Conservation (phyloP, 2,888 invertebrate genomes). For the Pocota personata region DNA sequence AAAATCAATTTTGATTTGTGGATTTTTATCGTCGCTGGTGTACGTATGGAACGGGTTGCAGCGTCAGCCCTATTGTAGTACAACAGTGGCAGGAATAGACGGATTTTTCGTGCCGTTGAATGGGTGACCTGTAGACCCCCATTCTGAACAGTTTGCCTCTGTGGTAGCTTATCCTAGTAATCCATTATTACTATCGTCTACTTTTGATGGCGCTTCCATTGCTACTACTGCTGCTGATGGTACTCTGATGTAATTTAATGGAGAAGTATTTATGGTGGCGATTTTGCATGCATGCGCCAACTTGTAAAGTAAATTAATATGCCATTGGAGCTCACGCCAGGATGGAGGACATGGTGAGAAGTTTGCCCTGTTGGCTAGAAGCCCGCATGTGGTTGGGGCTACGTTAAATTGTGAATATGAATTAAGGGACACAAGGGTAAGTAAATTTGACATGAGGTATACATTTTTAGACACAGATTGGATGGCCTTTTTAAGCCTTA, state of each 20-base stretch:
- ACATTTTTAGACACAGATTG: background rate
- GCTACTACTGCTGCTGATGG: background rate
- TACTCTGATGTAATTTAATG: constrained; percentile 18
- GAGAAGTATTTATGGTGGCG: constrained; percentile 30
- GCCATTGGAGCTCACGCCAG: background rate
- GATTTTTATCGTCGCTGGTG: constrained; percentile 21
- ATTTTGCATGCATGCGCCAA: constrained; percentile 45
- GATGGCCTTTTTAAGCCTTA: background rate
- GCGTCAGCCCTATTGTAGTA: background rate
- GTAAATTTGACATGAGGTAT: background rate
- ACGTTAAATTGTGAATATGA: constrained; percentile 12
- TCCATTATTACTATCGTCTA: constrained; percentile 52
- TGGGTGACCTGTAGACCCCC: constrained; percentile 5
- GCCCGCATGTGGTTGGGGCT: background rate
- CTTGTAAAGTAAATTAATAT: constrained; percentile 50
- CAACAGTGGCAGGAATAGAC: background rate
- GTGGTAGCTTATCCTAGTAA: constrained; percentile 44
- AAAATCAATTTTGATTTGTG: constrained; percentile 61
- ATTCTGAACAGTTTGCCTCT: constrained; percentile 3
- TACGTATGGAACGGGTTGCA: background rate
- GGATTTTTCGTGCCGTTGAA: constrained; percentile 6
- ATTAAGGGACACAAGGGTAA: background rate
- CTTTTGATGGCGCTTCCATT: constrained; percentile 18
- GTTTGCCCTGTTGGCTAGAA: background rate
- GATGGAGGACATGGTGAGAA: background rate